Base-by-base conservation (phyloP, 2,888 invertebrate genomes). In the Lathronympha strigana region DNA sequence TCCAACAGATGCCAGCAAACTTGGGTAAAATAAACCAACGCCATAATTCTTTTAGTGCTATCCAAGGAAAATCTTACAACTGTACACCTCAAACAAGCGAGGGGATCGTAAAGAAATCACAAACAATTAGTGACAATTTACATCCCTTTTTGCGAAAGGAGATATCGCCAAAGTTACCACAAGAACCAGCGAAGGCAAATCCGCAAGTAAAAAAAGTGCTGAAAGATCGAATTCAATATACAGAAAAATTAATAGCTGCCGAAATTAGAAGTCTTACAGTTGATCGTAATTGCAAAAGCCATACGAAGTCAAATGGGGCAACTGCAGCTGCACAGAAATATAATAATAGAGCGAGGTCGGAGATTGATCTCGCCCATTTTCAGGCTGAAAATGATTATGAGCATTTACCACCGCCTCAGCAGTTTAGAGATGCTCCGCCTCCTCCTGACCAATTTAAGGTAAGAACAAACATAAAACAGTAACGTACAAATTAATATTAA, bases 381-480 rank as follows among this genome's bases (percentile, higher is more conserved):
- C 73, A 78, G n/a, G 91, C 91, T 55, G 92, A 94, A 71, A 93
- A 93, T 80, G 94, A 94, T 43, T 94, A 95, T 76, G 95, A 96
- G 73, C 95, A 95, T 77, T 93, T 95, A 67, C 96, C 96, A 28
- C 97, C 97, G 0, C 97, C 97, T 1, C 95, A 96, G 78, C 96
- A 97, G 86, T 97, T 97, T 77, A 94, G 96, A 81, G 97, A 97
- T 84, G 95, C 94, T 54, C 95, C 95, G 19, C 95, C 96, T 43
- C 96, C 96, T 8, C 96, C 95, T 0, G 95, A 95, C 73, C 94
- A 94, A 74, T 96, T 96, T 75, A 92, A 88, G 87, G 92, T 91
- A 84, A n/a, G n/a, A n/a, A n/a, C n/a, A n/a, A n/a, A n/a, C n/a
- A n/a, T n/a, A n/a, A n/a, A n/a, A n/a, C n/a, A n/a, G n/a, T n/a